These are phyloP conservation scores for Heliconius charithonia DNA, from an alignment of 2,888 invertebrate species.

Conservation along the genomic window DNA sequence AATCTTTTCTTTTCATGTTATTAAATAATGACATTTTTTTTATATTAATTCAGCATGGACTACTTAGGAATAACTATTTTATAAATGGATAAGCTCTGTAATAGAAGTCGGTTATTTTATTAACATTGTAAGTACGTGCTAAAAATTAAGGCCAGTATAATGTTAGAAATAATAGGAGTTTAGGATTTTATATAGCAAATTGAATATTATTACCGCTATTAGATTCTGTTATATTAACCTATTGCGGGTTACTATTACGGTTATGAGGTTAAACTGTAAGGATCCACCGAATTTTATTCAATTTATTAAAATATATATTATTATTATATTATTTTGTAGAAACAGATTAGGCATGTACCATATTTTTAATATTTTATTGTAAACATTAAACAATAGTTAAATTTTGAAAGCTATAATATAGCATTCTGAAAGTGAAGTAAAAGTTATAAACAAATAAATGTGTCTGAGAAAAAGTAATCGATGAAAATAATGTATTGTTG, in stretches of 20 bases:
- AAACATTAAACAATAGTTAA: neutral
- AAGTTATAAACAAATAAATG: too few species aligned
- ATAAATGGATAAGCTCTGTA: conserved; percentile 15
- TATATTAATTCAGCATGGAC: neutral
- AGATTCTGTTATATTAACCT: conserved; percentile 27
- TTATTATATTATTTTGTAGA: neutral
- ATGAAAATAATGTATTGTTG: too few species aligned
- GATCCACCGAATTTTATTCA: conserved; percentile 1
- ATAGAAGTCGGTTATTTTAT: conserved; percentile 26
- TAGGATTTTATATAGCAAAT: conserved; percentile 25
- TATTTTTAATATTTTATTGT: neutral
- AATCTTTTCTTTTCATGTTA: too few species aligned
- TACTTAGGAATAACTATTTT: conserved; percentile 6
- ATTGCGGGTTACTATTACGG: conserved; percentile 20
- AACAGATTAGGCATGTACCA: neutral
- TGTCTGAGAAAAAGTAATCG: too few species aligned
- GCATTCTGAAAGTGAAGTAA: too few species aligned
- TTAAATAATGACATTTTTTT: too few species aligned
- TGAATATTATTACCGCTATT: conserved; percentile 22
- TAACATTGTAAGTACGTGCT: conserved; percentile 30
- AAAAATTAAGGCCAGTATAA: conserved; percentile 28
- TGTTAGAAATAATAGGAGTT: conserved; percentile 27
- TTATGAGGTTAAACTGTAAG: conserved; percentile 15
- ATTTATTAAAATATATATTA: neutral
- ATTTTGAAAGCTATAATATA: too few species aligned